Evolutionary conservation across 2,113 vertebrate genomes (phyloP).

Genomic region (Elephas maximus): DNA sequence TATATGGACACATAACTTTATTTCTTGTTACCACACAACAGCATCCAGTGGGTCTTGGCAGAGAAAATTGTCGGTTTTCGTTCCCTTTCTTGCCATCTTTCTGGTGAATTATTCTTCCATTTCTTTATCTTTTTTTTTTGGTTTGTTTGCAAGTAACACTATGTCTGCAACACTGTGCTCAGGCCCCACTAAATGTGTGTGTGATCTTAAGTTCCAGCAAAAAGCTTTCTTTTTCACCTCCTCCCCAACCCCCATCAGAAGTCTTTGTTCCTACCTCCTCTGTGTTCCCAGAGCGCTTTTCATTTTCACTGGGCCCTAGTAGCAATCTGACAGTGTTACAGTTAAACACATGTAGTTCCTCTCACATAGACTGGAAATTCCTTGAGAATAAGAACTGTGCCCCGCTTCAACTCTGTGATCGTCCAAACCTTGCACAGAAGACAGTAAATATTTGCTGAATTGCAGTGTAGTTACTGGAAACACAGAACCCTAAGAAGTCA

Average conservation of each 20-base stretch:
- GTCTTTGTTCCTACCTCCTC: not conserved
- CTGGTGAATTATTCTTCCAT: not conserved
- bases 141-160: constrained; percentile 21
- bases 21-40: constrained; percentile 49
- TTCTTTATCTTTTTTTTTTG: not conserved
- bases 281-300: constrained; percentile 7
- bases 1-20: not conserved
- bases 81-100: not conserved
- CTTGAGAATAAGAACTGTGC: constrained; percentile 31
- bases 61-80: not conserved
- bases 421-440: not conserved
- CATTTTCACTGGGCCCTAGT: not conserved
- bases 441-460: constrained; percentile 64
- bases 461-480: constrained; percentile 47
- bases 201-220: not conserved
- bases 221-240: not conserved
- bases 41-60: constrained; percentile 5
- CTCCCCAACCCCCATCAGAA: not conserved
- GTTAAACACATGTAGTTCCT: constrained; percentile 47
- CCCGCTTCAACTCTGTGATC: constrained; percentile 8
- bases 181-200: not conserved
- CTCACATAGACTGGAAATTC: constrained; percentile 24
- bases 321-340: not conserved
- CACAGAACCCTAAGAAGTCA: constrained; percentile 37
- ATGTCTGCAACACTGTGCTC: not conserved